phyloP scores from a whole-genome alignment of 2,888 invertebrate genomes.

The Cataglyphis rosenhaueri region DNA sequence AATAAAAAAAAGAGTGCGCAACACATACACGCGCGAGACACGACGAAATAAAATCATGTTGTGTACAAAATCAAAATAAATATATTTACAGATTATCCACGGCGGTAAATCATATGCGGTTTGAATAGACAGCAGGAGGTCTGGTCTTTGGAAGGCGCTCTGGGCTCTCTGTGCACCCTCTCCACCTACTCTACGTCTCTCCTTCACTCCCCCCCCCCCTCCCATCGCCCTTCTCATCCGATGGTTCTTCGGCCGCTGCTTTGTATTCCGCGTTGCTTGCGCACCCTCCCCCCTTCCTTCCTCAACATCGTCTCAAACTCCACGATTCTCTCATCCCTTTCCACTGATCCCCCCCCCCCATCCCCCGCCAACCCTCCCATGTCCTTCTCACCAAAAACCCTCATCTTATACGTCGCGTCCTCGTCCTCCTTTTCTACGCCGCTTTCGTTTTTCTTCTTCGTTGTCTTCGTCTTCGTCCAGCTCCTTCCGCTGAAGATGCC shows the following conservation, averaged over 20 bases:
- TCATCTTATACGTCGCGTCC: conserved; percentile 69
- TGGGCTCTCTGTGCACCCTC: conserved; percentile 61
- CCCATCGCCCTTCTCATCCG: conserved; percentile 52
- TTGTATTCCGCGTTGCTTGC: conserved; percentile 83
- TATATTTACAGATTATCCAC: conserved; percentile 84
- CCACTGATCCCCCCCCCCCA: conserved; percentile 54
- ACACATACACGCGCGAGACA: conserved; percentile 11
- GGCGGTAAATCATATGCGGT: conserved; percentile 83
- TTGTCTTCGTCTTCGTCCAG: conserved; percentile 57
- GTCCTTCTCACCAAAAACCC: conserved; percentile 64
- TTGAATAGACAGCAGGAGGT: conserved; percentile 84
- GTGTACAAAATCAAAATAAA: conserved; percentile 84
- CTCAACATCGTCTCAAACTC: conserved; percentile 68
- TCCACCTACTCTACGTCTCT: conserved; percentile 48
- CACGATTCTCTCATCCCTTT: conserved; percentile 68
- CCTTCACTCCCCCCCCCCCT: conserved; percentile 46
- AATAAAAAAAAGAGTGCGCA: not conserved
- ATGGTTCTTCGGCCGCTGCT: conserved; percentile 77
- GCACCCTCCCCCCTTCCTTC: conserved; percentile 70
- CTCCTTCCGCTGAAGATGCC: conserved; percentile 63
- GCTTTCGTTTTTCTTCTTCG: conserved; percentile 49
- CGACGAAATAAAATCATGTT: conserved; percentile 78
- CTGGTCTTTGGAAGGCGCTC: conserved; percentile 75
- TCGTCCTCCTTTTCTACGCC: conserved; percentile 43
- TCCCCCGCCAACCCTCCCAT: conserved; percentile 45